A percentile compares a stretch with the other conserved stretches of the same genome.
Conservation (phyloP, 2,888 invertebrate species). For the Ormyrus thymus region DNA sequence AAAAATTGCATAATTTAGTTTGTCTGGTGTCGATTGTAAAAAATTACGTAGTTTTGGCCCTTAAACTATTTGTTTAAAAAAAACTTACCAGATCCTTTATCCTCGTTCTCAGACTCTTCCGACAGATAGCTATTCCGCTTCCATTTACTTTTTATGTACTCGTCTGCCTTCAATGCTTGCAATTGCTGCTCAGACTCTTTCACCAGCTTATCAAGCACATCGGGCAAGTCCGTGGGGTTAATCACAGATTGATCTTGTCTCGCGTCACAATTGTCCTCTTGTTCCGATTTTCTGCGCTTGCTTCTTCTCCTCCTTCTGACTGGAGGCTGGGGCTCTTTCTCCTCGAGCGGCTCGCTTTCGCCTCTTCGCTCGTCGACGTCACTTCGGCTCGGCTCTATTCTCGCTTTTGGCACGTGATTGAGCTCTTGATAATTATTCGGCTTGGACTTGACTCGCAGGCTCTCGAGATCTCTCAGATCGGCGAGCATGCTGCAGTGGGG, state of each 20-base stretch:
- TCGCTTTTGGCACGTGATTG: not conserved
- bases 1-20: too few relatives aligned
- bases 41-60: too few relatives aligned
- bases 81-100: too few relatives aligned
- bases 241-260: constrained; percentile 12
- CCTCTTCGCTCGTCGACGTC: not conserved
- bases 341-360: not conserved
- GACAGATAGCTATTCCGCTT: too few relatives aligned
- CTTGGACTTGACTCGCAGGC: constrained; percentile 13
- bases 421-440: not conserved
- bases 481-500: constrained; percentile 40
- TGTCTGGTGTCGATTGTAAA: too few relatives aligned
- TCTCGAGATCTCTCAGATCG: constrained; percentile 33
- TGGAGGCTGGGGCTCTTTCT: constrained; percentile 29
- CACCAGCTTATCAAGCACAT: constrained; percentile 36
- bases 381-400: not conserved
- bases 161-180: constrained; percentile 24
- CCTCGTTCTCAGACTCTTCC: too few relatives aligned
- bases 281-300: constrained; percentile 31
- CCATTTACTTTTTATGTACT: not conserved
- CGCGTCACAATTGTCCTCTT: constrained; percentile 8
- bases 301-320: constrained; percentile 44
- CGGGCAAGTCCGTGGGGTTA: constrained; percentile 20
- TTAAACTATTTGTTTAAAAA: too few relatives aligned
- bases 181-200: constrained; percentile 45